phyloP scores from a whole-genome alignment of 2,888 invertebrate genomes.

The Lepidonotus clava region DNA sequence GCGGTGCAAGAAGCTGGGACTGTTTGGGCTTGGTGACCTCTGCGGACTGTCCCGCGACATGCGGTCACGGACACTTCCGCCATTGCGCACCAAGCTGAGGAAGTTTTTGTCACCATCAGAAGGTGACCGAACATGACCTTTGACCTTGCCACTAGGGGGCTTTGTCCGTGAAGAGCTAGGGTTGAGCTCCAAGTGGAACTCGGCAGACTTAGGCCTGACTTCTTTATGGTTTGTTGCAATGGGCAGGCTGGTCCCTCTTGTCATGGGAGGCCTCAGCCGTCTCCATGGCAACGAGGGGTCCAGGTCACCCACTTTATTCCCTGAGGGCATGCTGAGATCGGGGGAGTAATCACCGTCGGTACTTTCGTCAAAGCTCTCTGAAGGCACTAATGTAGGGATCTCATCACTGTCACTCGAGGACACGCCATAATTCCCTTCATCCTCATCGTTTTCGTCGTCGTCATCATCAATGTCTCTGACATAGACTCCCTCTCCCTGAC shows the following conservation, averaged over 20 bases:
- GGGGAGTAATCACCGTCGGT: background rate
- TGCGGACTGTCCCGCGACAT: conserved; percentile 41
- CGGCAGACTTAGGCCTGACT: conserved; percentile 35
- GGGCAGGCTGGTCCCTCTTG: conserved; percentile 37
- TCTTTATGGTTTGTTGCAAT: conserved; percentile 26
- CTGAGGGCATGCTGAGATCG: conserved; percentile 31
- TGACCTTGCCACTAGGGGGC: conserved; percentile 29
- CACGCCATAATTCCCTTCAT: background rate
- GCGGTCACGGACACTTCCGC: conserved; percentile 45
- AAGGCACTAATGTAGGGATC: conserved; percentile 47
- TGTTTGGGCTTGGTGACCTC: conserved; percentile 44
- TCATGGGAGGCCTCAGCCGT: conserved; percentile 39
- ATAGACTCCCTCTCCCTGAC: no score
- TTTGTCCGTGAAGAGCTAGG: conserved; percentile 10
- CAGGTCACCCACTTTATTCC: conserved; percentile 38
- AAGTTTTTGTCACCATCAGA: conserved; percentile 49
- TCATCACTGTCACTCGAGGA: conserved; percentile 33
- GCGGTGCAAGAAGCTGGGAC: conserved; percentile 38
- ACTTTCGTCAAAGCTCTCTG: conserved; percentile 22
- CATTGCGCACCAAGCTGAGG: conserved; percentile 51
- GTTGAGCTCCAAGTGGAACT: conserved; percentile 45
- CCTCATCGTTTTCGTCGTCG: background rate
- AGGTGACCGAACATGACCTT: conserved; percentile 45
- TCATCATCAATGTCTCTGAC: no score
- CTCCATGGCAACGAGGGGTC: conserved; percentile 40